Conservation (phyloP, 2,888 invertebrate species). For the Dastarcus helophoroides region DNA sequence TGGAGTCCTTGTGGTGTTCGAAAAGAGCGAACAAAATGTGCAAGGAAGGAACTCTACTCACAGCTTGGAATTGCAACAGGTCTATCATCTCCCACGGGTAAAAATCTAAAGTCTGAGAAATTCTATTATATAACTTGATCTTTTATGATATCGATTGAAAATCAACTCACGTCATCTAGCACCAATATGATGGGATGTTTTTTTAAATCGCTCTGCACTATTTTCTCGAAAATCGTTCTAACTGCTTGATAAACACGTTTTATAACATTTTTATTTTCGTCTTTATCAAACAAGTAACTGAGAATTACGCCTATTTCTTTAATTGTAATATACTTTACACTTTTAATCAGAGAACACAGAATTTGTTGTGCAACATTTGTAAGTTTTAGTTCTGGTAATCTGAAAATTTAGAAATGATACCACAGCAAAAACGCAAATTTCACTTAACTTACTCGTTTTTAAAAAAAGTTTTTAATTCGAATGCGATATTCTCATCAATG, state of each 20-base stretch:
- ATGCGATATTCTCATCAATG: neutral
- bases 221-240: neutral
- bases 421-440: neutral
- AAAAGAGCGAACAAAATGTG: constrained; percentile 53
- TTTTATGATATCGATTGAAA: no score
- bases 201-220: neutral
- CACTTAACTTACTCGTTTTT: no score
- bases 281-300: neutral
- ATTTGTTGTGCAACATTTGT: neutral
- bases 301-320: constrained; percentile 1
- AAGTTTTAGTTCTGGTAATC: neutral
- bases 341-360: neutral
- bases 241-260: constrained; percentile 1
- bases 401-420: neutral
- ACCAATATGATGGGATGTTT: constrained; percentile 2
- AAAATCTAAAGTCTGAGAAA: constrained; percentile 53
- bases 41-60: constrained; percentile 63
- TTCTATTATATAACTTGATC: no score
- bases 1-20: constrained; percentile 45
- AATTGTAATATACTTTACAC: neutral
- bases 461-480: neutral
- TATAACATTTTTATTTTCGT: constrained; percentile 1
- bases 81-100: constrained; percentile 72
- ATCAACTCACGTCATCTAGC: constrained; percentile 1
- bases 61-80: constrained; percentile 51